Evolutionary conservation across 2,113 vertebrate genomes (phyloP).

Genomic region (Bujurquina vittata): DNA sequence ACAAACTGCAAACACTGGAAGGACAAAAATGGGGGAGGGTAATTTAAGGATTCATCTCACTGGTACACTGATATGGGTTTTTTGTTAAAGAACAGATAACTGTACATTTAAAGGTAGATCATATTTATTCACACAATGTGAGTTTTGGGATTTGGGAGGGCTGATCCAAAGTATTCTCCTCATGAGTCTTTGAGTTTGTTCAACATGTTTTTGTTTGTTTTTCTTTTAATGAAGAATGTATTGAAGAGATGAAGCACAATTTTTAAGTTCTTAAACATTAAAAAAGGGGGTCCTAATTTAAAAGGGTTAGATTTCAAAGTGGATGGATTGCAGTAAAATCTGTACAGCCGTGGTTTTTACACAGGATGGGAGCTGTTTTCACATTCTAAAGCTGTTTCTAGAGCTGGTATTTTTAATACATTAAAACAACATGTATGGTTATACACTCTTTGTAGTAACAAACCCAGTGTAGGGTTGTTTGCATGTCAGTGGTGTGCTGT

Average conservation of each 20-base stretch:
- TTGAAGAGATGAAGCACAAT: slow-evolving; percentile 79
- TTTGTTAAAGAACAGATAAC: slow-evolving; percentile 54
- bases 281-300: slow-evolving; percentile 15
- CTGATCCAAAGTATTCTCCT: slow-evolving; percentile 74
- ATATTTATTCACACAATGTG: slow-evolving; percentile 76
- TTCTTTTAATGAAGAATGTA: slow-evolving; percentile 77
- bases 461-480: neutral
- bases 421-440: slow-evolving; percentile 3
- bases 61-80: slow-evolving; percentile 67
- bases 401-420: slow-evolving; percentile 18
- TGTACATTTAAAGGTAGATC: slow-evolving; percentile 77
- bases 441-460: slow-evolving; percentile 11
- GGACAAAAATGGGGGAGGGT: slow-evolving; percentile 6
- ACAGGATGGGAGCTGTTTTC: slow-evolving; percentile 25
- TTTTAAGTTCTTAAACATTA: slow-evolving; percentile 62
- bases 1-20: slow-evolving; percentile 16
- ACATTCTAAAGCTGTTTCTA: slow-evolving; percentile 43
- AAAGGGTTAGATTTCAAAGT: slow-evolving; percentile 27
- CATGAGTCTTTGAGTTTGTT: slow-evolving; percentile 55
- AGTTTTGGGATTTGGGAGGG: slow-evolving; percentile 48
- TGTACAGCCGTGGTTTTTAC: slow-evolving; percentile 5
- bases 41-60: slow-evolving; percentile 35
- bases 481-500: slow-evolving; percentile 4
- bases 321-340: slow-evolving; percentile 4
- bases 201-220: neutral